A percentile compares a stretch with the other conserved stretches of the same genome.
phyloP scores from a whole-genome alignment of 2,888 invertebrate genomes.

The Dolichomitus sp. region DNA sequence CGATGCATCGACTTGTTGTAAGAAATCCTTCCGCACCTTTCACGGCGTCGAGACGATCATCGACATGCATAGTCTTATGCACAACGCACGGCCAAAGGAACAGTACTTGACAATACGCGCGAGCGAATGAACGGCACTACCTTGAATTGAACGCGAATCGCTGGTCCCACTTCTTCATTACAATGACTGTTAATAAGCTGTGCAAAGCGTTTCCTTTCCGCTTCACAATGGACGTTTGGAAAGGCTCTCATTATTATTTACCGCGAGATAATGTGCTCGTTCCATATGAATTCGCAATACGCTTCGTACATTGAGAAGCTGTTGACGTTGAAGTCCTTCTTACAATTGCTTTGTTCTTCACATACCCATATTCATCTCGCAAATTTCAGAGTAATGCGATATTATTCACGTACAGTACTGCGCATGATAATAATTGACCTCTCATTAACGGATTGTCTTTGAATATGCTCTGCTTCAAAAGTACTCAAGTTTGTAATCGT shows the following conservation, averaged over 20 bases:
- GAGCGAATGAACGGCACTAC: constrained; percentile 7
- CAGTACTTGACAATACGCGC: neutral
- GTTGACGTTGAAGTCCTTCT: constrained; percentile 34
- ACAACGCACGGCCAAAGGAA: neutral
- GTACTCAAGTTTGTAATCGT: neutral
- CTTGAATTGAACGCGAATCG: constrained; percentile 41
- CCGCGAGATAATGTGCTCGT: neutral
- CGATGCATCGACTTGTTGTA: constrained; percentile 23
- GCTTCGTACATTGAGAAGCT: constrained; percentile 29
- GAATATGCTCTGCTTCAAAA: neutral
- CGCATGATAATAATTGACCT: neutral
- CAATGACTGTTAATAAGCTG: constrained; percentile 61
- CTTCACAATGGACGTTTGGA: constrained; percentile 48
- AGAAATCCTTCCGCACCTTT: constrained; percentile 52
- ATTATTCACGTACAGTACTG: neutral
- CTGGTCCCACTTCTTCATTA: constrained; percentile 47
- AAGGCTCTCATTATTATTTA: constrained; percentile 59
- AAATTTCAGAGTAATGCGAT: neutral
- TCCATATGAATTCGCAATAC: constrained; percentile 35
- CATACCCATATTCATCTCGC: neutral
- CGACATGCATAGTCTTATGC: constrained; percentile 17
- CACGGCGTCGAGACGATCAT: constrained; percentile 25
- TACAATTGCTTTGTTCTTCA: constrained; percentile 7
- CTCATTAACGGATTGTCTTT: neutral
- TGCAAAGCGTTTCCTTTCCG: constrained; percentile 35